Conservation (phyloP, 2,888 invertebrate species). For the Ophioninae sp. region DNA sequence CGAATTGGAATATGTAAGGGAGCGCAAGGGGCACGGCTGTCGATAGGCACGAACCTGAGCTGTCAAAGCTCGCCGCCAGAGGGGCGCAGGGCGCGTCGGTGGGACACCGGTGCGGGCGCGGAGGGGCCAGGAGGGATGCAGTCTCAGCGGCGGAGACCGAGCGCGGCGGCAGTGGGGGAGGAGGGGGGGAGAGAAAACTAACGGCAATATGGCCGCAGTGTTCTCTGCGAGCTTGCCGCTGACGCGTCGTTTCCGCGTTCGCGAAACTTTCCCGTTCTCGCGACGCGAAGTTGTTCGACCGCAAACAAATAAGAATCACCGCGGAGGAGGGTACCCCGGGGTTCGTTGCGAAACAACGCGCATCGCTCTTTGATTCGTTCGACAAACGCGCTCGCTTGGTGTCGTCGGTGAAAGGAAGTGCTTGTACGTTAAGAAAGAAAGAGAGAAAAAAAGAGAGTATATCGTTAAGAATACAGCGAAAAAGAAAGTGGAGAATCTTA, state of each 20-base stretch:
- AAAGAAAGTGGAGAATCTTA: constrained; percentile 66
- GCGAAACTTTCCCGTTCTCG: constrained; percentile 8
- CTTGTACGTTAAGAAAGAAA: not conserved
- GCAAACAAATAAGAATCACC: constrained; percentile 18
- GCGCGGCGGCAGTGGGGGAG: constrained; percentile 23
- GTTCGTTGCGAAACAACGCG: constrained; percentile 1
- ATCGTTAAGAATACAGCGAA: not conserved
- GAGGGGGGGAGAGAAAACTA: constrained; percentile 62
- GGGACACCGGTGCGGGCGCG: constrained; percentile 11
- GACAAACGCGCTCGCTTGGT: constrained; percentile 4
- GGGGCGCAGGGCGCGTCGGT: constrained; percentile 39
- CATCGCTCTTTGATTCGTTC: not conserved
- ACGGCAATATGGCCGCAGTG: constrained; percentile 76
- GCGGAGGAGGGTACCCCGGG: not conserved
- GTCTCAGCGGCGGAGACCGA: constrained; percentile 24
- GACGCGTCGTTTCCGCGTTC: constrained; percentile 66
- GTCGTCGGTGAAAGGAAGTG: constrained; percentile 22
- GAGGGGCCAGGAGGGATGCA: not conserved
- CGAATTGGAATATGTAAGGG: not conserved
- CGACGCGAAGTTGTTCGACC: constrained; percentile 30
- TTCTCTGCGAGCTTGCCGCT: constrained; percentile 70
- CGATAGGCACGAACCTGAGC: constrained; percentile 68
- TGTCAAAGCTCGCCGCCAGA: constrained; percentile 72
- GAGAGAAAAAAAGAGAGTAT: not conserved
- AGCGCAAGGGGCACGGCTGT: constrained; percentile 34